Evolutionary conservation across 2,888 invertebrate species (phyloP), one percentile per base, ranked within the genome.

Genomic region (Dysmachus trigonus): DNA sequence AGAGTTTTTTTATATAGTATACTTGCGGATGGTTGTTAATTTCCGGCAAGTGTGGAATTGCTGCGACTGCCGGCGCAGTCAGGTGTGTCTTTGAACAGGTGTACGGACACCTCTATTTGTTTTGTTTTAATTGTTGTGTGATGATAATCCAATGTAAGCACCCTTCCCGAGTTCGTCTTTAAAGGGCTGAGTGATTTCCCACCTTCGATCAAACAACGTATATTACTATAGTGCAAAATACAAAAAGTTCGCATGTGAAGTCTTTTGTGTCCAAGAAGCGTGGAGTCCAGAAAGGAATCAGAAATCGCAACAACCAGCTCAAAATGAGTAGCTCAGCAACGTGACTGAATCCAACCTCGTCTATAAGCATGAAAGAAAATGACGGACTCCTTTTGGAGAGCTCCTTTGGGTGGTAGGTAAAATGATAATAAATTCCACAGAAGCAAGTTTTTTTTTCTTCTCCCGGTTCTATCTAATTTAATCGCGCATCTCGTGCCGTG

Each of bases 301-400:
- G 15, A 77, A 77, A 47, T 47, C 30, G 15, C 77, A 77, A 47
- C 15, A 51, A 47, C 81, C 33, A 33, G 4, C 62, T 22, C 62
- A 22, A 15, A 27, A 83, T 83, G 83, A 72, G 27, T 8, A 38
- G 35, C 38, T 27, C 62, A 6, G 71, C 33, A 71, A 83, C 83
- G 71, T 72, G 72, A 41, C 41, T n/a, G 41, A 83, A 27, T 10
- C 31, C 38, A 18, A 62, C 38, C 10, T 18, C 31, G 27, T 18
- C 81, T 84, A 82, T 33, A 85, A 86, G 88, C 87, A 89, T 89
- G 89, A 88, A 88, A 87, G 87, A 87, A 83, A 88, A 87, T 88
- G 88, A 88, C 62, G 89, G 88, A 88, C 87, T 88, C 87, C 87
- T 89, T 84, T 82, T 89, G 87, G 88, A 89, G 77, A 88, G 87